Evolutionary conservation across 2,113 vertebrate species (phyloP).

Genomic region (Aldabrachelys gigantea): DNA sequence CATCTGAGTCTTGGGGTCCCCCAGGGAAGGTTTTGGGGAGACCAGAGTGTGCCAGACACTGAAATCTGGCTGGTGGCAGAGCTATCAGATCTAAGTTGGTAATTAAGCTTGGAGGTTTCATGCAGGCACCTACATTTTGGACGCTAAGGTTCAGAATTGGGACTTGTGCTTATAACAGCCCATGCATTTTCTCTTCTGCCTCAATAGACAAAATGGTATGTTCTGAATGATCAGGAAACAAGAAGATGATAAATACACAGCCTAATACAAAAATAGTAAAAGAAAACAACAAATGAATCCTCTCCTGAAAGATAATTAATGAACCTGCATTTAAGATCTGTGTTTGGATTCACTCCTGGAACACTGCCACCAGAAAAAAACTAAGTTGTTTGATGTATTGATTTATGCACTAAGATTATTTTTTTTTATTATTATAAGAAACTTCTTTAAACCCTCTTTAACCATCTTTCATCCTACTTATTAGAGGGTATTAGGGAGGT

Average conservation of each 20-base stretch:
- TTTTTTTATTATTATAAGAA: not conserved
- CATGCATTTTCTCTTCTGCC: not conserved
- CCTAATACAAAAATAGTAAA: not conserved
- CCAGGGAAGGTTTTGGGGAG: no score
- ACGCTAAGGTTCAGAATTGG: no score
- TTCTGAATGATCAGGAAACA: not conserved
- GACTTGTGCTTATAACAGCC: not conserved
- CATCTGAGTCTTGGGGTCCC: no score
- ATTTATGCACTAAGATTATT: not conserved
- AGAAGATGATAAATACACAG: not conserved
- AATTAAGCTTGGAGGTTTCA: no score
- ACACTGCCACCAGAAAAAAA: not conserved
- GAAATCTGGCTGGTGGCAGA: no score
- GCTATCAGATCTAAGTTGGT: no score
- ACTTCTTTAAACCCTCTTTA: not conserved
- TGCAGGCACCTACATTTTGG: no score
- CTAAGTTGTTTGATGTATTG: fast-evolving
- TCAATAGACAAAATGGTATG: not conserved
- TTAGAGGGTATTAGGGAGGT: not conserved
- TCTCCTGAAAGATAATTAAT: not conserved
- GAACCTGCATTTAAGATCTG: not conserved
- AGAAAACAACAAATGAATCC: not conserved
- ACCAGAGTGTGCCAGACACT: no score
- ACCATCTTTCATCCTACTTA: not conserved
- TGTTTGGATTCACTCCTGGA: not conserved